Evolutionary conservation across 2,113 vertebrate species (phyloP), one percentile per base, ranked within the genome.

Genomic region (Burhinus bistriatus): DNA sequence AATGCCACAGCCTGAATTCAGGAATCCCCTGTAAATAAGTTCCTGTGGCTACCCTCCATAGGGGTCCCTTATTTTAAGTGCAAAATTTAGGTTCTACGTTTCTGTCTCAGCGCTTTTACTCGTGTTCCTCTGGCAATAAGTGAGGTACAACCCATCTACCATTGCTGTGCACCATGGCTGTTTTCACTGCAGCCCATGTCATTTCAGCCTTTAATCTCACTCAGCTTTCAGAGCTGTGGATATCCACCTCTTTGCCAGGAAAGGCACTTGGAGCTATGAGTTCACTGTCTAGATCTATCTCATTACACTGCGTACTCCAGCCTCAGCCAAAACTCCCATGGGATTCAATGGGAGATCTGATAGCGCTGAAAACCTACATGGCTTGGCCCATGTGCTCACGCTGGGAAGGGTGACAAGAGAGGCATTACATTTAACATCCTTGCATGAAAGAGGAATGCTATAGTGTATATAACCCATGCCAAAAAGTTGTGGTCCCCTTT

Each of bases 371-470:
- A 83, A 59, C 58, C 54, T 73, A 15, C 66, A 32, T 61, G 54
- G 58, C 42, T 80, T 80, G 62, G 58, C 29, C 82, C 78, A 55
- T 0, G 9, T 80, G 29, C 34, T 89, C 65, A 7, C 20, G 20
- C 90, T 40, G 61, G 17, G 89, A 95, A 76, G 87, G 87, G 91
- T 86, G 82, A 77, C 77, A 83, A 71, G 89, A 79, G 34, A 89
- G 70, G 44, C 42, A 77, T 77, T 72, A 34, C 14, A 21, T 90
- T 84, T 79, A 90, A 85, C 27, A 71, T 91, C 58, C 64, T 89
- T 75, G 77, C 26, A 61, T 64, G 49, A 85, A 85, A 82, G 78
- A 65, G 18, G 62, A 94, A 77, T 55, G 47, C n/a, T 77, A 3
- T 30, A 61, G 52, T 45, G 32, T 75, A 29, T 68, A 57, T 25